Conservation (phyloP, 2,113 vertebrate species). For the Larimichthys crocea region DNA sequence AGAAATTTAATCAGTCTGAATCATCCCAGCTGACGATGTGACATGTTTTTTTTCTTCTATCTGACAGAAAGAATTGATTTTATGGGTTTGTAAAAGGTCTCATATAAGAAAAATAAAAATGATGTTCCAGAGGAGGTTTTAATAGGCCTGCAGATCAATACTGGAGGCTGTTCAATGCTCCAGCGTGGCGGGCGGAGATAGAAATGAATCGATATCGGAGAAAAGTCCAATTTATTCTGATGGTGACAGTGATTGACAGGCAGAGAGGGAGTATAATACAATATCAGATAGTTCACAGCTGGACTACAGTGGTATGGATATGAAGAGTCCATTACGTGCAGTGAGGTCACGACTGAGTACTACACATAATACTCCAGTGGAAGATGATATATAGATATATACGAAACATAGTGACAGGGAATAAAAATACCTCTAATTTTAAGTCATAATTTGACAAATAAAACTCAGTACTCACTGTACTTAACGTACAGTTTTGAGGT, state of each 20-base stretch:
- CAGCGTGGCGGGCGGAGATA: constrained; percentile 94
- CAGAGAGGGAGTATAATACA: background rate
- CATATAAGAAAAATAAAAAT: constrained; percentile 90
- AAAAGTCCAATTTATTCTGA: constrained; percentile 98
- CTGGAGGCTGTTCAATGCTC: constrained; percentile 91
- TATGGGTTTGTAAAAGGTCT: constrained; percentile 94
- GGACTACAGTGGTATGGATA: background rate
- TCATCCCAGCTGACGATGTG: constrained; percentile 79
- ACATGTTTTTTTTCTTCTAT: constrained; percentile 88
- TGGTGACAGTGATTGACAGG: constrained; percentile 94
- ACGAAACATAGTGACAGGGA: background rate
- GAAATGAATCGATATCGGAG: constrained; percentile 96
- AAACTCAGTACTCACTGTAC: no score
- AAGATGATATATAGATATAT: background rate
- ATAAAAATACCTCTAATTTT: background rate
- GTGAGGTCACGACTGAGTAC: background rate
- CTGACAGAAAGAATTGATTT: constrained; percentile 95
- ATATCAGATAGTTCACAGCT: constrained; percentile 13
- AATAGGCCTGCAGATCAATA: constrained; percentile 94
- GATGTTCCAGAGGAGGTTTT: constrained; percentile 94
- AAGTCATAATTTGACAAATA: no score
- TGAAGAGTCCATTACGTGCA: background rate
- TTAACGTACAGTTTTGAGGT: no score
- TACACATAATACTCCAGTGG: background rate
- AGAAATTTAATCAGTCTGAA: constrained; percentile 4